Evolutionary conservation across 2,888 invertebrate species (phyloP).

Genomic region (Pheosia gnoma): DNA sequence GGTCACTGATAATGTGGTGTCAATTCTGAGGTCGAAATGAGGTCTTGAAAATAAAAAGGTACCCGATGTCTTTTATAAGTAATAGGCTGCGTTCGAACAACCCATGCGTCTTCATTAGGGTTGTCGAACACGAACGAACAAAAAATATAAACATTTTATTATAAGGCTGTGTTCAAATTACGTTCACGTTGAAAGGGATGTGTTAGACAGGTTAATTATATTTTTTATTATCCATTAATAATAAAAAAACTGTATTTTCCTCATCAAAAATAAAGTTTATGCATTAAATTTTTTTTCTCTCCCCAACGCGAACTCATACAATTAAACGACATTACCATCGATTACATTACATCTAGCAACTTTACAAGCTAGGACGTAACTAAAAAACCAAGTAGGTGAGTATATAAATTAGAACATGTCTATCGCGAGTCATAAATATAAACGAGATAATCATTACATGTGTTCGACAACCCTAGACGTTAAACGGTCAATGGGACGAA

Average conservation of each 20-base stretch:
- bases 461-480: conserved; percentile 36
- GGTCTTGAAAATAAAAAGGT: conserved; percentile 24
- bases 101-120: conserved; percentile 46
- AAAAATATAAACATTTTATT: neutral
- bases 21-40: conserved; percentile 2
- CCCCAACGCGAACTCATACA: too few species aligned
- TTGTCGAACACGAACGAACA: conserved; percentile 31
- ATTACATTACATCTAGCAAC: neutral
- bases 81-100: conserved; percentile 45
- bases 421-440: conserved; percentile 17
- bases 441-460: conserved; percentile 13
- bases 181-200: too few species aligned
- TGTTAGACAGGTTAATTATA: too few species aligned
- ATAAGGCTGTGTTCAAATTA: neutral
- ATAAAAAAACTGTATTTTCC: too few species aligned
- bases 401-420: neutral
- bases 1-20: neutral
- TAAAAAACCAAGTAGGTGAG: neutral
- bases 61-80: conserved; percentile 27
- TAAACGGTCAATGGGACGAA: conserved; percentile 56
- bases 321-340: too few species aligned
- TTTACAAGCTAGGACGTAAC: conserved; percentile 1
- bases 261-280: too few species aligned
- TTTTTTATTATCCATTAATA: too few species aligned
- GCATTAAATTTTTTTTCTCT: too few species aligned